Evolutionary conservation across 2,888 invertebrate genomes (phyloP).

Genomic region (Beris morrisii): DNA sequence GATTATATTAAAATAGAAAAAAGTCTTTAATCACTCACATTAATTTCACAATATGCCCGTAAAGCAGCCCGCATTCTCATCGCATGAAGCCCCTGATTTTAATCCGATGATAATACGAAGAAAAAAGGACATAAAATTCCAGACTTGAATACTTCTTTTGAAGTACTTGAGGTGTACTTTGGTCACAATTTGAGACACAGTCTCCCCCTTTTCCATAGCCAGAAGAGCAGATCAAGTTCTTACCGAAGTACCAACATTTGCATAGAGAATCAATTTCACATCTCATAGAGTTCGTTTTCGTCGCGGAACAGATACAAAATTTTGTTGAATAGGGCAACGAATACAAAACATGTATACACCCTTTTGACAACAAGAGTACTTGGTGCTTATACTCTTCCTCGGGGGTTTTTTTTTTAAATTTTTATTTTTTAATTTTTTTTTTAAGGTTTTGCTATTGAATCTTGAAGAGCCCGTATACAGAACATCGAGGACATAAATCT

Average conservation of each 20-base stretch:
- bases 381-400: slow-evolving; percentile 10
- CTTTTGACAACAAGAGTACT: slow-evolving; percentile 23
- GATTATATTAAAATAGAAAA: too few relatives aligned
- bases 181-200: slow-evolving; percentile 4
- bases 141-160: slow-evolving; percentile 6
- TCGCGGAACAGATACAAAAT: slow-evolving; percentile 28
- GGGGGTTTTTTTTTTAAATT: slow-evolving; percentile 3
- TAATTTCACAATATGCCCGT: too few relatives aligned
- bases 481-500: slow-evolving; percentile 34
- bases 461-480: slow-evolving; percentile 26
- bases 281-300: slow-evolving; percentile 31
- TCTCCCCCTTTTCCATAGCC: background rate
- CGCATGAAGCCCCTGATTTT: too few relatives aligned
- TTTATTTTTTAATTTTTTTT: slow-evolving; percentile 24
- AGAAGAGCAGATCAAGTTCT: slow-evolving; percentile 10
- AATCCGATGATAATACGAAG: background rate
- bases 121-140: slow-evolving; percentile 8
- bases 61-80: too few relatives aligned
- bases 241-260: slow-evolving; percentile 30
- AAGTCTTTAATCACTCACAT: too few relatives aligned
- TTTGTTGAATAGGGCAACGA: slow-evolving; percentile 31
- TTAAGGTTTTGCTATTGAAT: background rate
- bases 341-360: slow-evolving; percentile 31
- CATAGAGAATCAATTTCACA: slow-evolving; percentile 39
- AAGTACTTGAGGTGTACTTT: slow-evolving; percentile 13